Conservation (phyloP, 2,113 vertebrate genomes). For the Triplophysa siluroides region DNA sequence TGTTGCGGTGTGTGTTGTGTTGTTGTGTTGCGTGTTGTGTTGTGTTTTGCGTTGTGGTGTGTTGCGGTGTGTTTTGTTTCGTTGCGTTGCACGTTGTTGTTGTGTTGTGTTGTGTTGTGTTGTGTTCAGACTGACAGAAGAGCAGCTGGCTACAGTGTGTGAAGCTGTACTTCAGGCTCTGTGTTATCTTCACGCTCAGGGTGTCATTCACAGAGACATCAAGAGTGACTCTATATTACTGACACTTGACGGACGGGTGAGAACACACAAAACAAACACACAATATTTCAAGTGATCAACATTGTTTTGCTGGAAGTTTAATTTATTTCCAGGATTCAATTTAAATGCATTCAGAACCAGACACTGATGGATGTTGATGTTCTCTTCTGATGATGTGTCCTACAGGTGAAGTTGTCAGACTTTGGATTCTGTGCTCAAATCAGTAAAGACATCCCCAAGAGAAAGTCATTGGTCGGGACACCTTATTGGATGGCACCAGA, state of each 20-base stretch:
- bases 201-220: conserved; percentile 92
- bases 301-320: too few relatives aligned
- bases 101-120: conserved; percentile 16
- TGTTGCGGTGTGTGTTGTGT: background rate
- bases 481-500: conserved; percentile 98
- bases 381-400: background rate
- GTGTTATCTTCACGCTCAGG: conserved; percentile 87
- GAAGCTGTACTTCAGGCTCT: conserved; percentile 88
- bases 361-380: too few relatives aligned
- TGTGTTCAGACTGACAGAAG: conserved; percentile 81
- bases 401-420: conserved; percentile 90
- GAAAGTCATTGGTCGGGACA: conserved; percentile 91
- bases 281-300: too few relatives aligned
- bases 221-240: conserved; percentile 95
- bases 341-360: too few relatives aligned
- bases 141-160: conserved; percentile 91
- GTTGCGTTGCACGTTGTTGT: too few relatives aligned
- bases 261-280: background rate
- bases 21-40: conserved; percentile 25
- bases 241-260: conserved; percentile 86
- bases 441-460: conserved; percentile 88
- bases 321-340: too few relatives aligned
- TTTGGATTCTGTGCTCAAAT: conserved; percentile 97
- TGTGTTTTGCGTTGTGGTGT: background rate
- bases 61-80: too few relatives aligned